Percentiles rank a stretch among this genome's conserved stretches.
Evolutionary conservation across 2,888 invertebrate genomes (phyloP).

Genomic region (Busseola fusca): DNA sequence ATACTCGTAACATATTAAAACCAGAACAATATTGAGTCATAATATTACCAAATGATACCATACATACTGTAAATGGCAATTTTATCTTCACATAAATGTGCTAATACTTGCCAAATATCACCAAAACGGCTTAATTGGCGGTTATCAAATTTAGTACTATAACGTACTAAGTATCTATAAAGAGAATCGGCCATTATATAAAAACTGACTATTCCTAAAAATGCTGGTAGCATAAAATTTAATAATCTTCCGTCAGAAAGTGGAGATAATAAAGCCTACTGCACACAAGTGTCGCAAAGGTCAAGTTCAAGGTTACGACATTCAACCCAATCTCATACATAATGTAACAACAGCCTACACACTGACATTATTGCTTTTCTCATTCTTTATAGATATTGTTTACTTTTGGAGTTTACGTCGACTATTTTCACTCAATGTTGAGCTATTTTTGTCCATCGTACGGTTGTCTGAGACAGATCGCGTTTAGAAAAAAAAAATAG

Average conservation of each 20-base stretch:
- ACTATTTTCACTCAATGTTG: slow-evolving; percentile 2
- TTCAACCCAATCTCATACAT: slow-evolving; percentile 48
- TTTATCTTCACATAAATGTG: slow-evolving; percentile 33
- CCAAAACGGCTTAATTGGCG: slow-evolving; percentile 32
- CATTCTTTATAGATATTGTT: slow-evolving; percentile 34
- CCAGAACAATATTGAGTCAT: slow-evolving; percentile 5
- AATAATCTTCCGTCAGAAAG: neutral
- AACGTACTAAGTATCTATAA: slow-evolving; percentile 2
- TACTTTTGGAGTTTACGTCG: neutral
- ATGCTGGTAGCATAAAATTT: neutral
- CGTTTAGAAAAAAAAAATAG: neutral
- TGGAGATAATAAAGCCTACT: neutral
- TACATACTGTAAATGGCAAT: slow-evolving; percentile 18
- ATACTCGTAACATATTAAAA: neutral
- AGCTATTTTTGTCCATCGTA: neutral
- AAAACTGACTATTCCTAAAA: slow-evolving; percentile 8
- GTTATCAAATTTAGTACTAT: slow-evolving; percentile 35
- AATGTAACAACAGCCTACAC: slow-evolving; percentile 45
- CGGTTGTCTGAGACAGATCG: neutral
- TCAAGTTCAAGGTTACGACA: slow-evolving; percentile 58
- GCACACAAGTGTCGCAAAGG: slow-evolving; percentile 23
- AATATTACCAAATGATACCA: slow-evolving; percentile 8
- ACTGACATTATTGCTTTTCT: slow-evolving; percentile 32
- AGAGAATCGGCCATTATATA: slow-evolving; percentile 5
- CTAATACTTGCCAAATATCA: slow-evolving; percentile 25